Evolutionary conservation across 2,797 vertebrate species (phyloP), one percentile per base, ranked within the genome.

Genomic region (Ctenosaura bakeri): DNA sequence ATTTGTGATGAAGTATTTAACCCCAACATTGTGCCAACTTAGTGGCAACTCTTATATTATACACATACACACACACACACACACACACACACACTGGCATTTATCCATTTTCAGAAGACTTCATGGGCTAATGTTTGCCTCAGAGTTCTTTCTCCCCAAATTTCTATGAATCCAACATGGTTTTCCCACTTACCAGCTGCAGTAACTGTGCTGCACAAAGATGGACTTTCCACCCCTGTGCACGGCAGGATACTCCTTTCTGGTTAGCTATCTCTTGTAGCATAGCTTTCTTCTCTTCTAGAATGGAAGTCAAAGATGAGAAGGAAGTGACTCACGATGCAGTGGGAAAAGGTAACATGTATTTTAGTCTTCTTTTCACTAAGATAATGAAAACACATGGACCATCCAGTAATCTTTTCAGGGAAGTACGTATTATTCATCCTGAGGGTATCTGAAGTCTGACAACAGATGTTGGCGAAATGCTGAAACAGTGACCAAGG

Each of bases 191-290:
- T 96, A 99, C 99, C 98, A 99, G 93, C 96, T 99, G 99, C 16
- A 98, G 97, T 32, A 99, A 98, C 94, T 99, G 99, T 9, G 99
- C 99, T 0, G 99, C 99, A 95, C 99, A 99, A 92, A 99, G 97
- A 97, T 99, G 99, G 79, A 99, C 98, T 95, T 99, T 99, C 99
- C 99, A 99, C 90, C 99, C 99, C 94, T 99, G 99, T 18, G 99
- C 99, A 90, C 99, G 97, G 94, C 99, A 99, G 29, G 98, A 98
- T 20, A 99, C 99, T 4, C 99, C 99, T 96, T 98, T 99, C 98
- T 99, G 99, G 94, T 98, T 99, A 95, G 99, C 99, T 96, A 99
- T 98, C 86, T 99, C 99, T 94, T 99, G 99, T 24, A 99, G 96
- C 93, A 97, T 98, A 90, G 98, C 98, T 96, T 99, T 99, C 97